Percentiles rank a stretch among this genome's conserved stretches.
Evolutionary conservation across 2,113 vertebrate genomes (phyloP).

Genomic region (Donacobius atricapilla): DNA sequence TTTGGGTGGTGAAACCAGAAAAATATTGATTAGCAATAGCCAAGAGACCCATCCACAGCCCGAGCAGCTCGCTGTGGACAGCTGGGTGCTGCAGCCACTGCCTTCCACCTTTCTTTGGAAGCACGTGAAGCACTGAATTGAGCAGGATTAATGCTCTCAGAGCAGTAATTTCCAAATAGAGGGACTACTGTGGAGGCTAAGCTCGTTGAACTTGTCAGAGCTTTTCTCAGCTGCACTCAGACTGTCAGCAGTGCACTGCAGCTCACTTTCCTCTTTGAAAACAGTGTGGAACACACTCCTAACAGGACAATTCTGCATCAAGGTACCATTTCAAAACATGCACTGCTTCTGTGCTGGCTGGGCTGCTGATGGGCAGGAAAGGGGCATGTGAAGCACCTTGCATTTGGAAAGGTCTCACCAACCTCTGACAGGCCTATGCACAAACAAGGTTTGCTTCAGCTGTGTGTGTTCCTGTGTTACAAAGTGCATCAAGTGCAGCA

Average conservation of each 20-base stretch:
- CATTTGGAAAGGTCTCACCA: background rate
- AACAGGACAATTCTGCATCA: background rate
- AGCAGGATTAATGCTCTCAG: background rate
- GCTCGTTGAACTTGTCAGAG: background rate
- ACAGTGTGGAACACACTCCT: accelerated
- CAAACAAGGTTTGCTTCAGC: background rate
- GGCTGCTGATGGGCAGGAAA: background rate
- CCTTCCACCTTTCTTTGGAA: background rate
- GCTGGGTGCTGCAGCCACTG: background rate
- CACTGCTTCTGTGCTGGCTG: background rate
- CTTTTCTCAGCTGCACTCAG: background rate
- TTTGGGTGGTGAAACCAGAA: background rate
- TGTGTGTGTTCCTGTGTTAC: background rate
- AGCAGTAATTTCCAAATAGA: background rate
- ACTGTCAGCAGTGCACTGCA: background rate
- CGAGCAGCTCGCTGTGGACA: background rate
- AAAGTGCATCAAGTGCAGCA: background rate
- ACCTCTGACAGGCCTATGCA: background rate
- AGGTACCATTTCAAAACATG: background rate
- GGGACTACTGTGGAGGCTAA: background rate
- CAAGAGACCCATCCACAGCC: background rate
- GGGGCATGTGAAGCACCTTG: background rate
- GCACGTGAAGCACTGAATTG: background rate
- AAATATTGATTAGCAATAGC: background rate
- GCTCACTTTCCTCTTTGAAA: background rate